Base-by-base conservation (phyloP, 2,113 vertebrate genomes). In the Salvelinus alpinus region DNA sequence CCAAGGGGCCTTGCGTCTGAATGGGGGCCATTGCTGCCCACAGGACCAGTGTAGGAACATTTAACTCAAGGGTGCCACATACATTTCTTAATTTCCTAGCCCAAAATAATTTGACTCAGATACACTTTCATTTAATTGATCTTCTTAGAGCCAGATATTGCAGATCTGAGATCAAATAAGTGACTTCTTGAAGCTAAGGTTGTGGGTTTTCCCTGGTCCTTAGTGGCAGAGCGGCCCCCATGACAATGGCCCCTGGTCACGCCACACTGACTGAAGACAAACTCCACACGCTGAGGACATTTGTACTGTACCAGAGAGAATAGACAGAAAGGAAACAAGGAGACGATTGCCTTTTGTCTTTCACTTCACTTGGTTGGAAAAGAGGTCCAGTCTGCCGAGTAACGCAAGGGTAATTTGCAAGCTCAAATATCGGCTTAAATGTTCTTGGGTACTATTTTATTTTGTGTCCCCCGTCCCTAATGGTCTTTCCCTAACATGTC, bases 361-460 rank as follows among this genome's bases (percentile, higher is more conserved):
- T 79, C 18, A 81, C 85, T 78, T 54, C 22, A 76, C 73, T 62
- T 80, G 67, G 48, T 82, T 89, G 80, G 80, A 65, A 71, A 78
- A 86, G 76, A 74, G 85, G 76, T 92, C 92, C 92, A 93, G 90
- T 83, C 88, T 90, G 89, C 90, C 85, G 71, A 62, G 82, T 71
- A 74, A 25, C 62, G 34, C n/a, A n/a, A 11, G 31, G 62, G 54
- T 34, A 78, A 70, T 5, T 44, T 44, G 38, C 38, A 11, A 11
- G 38, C 38, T 44, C 38, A 44, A 44, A 44, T 44, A 9, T 9
- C 11, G 9, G 11, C 38, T 44, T 11, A 44, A 11, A 9, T 44
- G 38, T 44, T 38, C 9, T 44, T 9, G 20, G 9, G 64, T 57
- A 27, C 65, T 0, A 24, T 9, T 74, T 70, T 73, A 9, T 60